These are phyloP conservation scores for Desmodus rotundus DNA, from an alignment of 2,113 vertebrate species.

Conservation along the genomic window DNA sequence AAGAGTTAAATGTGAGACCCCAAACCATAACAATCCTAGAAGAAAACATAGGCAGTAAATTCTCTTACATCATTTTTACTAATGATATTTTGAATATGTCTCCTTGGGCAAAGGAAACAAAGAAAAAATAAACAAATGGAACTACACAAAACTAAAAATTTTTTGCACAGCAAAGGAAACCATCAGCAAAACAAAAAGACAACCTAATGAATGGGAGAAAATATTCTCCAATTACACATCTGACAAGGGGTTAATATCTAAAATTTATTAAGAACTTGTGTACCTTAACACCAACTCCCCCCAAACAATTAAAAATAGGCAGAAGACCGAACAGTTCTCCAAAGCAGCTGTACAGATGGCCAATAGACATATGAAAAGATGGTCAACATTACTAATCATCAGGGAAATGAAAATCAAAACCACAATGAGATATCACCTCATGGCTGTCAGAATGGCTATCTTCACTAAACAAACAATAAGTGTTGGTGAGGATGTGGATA, in stretches of 20 bases:
- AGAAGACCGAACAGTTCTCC: neutral
- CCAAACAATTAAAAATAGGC: neutral
- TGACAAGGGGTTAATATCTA: neutral
- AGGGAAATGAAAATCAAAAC: neutral
- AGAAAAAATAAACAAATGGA: no score
- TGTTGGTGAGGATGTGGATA: neutral
- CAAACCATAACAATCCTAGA: neutral
- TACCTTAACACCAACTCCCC: neutral
- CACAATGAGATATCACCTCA: neutral
- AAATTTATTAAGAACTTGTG: neutral
- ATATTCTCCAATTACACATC: neutral
- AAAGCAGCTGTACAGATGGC: neutral
- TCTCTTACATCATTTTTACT: neutral
- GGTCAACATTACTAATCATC: neutral
- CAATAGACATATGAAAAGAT: neutral
- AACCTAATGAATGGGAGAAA: neutral
- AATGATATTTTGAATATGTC: neutral
- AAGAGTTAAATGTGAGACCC: neutral
- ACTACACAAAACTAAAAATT: neutral
- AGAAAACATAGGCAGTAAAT: neutral
- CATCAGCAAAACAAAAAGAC: neutral
- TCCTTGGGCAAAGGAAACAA: neutral
- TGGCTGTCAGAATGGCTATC: neutral
- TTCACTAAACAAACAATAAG: neutral
- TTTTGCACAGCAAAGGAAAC: neutral